Evolutionary conservation across 2,113 vertebrate genomes (phyloP).

Genomic region (Nerophis lumbriciformis): DNA sequence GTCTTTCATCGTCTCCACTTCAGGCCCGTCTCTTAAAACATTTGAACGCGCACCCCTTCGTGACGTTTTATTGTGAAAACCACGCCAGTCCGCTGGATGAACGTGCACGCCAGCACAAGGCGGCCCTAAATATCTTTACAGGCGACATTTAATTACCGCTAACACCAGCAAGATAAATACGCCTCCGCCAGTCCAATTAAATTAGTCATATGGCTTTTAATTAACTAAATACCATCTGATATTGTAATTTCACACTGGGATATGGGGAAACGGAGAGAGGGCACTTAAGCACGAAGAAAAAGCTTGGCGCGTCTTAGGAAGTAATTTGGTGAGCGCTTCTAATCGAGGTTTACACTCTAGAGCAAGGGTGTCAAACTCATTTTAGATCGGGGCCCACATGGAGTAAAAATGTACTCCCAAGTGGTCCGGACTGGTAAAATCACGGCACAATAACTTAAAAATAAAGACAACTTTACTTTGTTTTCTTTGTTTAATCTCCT

Average conservation of each 20-base stretch:
- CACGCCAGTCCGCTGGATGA: constrained; percentile 14
- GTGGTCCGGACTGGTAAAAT: no score
- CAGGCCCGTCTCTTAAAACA: constrained; percentile 58
- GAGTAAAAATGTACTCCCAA: no score
- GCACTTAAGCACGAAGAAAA: constrained; percentile 52
- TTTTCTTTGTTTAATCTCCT: no score
- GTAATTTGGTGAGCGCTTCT: constrained; percentile 36
- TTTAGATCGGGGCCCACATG: no score
- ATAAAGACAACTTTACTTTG: no score
- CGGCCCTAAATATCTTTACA: constrained; percentile 33
- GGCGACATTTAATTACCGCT: constrained; percentile 63
- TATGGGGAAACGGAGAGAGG: constrained; percentile 49
- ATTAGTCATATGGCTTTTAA: constrained; percentile 68
- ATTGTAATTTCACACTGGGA: constrained; percentile 62
- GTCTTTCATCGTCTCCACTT: constrained; percentile 78
- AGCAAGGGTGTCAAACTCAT: no score
- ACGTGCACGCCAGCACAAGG: background rate
- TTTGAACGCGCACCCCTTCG: constrained; percentile 64
- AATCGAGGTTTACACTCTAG: constrained; percentile 12
- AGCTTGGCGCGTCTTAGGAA: constrained; percentile 39
- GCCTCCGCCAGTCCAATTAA: constrained; percentile 61
- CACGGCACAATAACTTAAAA: no score
- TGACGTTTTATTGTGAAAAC: constrained; percentile 28
- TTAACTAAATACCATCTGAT: constrained; percentile 66
- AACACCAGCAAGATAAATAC: constrained; percentile 58